These are phyloP conservation scores for Andrena bicolor DNA, from an alignment of 2,888 invertebrate genomes.

Conservation along the genomic window DNA sequence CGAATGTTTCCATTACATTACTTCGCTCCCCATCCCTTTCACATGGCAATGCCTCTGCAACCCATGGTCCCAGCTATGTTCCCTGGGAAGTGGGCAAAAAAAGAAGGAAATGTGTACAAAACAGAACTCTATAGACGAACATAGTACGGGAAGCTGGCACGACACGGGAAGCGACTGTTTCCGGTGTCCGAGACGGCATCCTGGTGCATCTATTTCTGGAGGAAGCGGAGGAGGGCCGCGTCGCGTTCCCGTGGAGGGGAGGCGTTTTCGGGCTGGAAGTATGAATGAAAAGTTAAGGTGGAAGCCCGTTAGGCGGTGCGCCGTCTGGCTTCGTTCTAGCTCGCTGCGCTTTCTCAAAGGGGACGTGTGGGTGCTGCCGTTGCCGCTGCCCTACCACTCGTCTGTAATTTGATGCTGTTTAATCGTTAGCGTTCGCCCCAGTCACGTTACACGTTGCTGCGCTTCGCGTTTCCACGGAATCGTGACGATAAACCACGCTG, in stretches of 20 bases:
- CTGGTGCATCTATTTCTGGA: slow-evolving; percentile 66
- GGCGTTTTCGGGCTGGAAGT: slow-evolving; percentile 35
- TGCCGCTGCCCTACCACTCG: slow-evolving; percentile 34
- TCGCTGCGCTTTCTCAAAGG: slow-evolving; percentile 61
- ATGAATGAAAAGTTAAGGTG: slow-evolving; percentile 62
- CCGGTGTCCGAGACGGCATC: slow-evolving; percentile 63
- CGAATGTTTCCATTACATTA: no score
- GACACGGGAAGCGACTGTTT: slow-evolving; percentile 66
- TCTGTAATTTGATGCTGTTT: slow-evolving; percentile 57
- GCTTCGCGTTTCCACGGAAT: slow-evolving; percentile 34
- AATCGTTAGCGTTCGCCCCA: slow-evolving; percentile 45
- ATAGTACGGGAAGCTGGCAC: slow-evolving; percentile 51
- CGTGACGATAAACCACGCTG: slow-evolving; percentile 24
- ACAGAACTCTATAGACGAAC: slow-evolving; percentile 7
- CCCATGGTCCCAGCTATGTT: no score
- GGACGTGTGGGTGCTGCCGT: slow-evolving; percentile 46
- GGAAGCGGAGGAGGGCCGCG: slow-evolving; percentile 24
- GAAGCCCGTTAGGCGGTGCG: slow-evolving; percentile 50
- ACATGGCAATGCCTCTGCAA: no score
- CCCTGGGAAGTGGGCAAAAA: neutral
- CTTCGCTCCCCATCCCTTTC: no score
- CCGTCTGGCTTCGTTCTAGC: slow-evolving; percentile 57
- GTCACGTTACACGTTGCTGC: slow-evolving; percentile 31
- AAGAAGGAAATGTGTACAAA: neutral
- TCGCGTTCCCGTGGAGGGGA: slow-evolving; percentile 1